Percentiles rank a stretch among this genome's conserved stretches.
These are phyloP conservation scores for Nebria ingens DNA, from an alignment of 1,140 invertebrate species.

Conservation along the genomic window DNA sequence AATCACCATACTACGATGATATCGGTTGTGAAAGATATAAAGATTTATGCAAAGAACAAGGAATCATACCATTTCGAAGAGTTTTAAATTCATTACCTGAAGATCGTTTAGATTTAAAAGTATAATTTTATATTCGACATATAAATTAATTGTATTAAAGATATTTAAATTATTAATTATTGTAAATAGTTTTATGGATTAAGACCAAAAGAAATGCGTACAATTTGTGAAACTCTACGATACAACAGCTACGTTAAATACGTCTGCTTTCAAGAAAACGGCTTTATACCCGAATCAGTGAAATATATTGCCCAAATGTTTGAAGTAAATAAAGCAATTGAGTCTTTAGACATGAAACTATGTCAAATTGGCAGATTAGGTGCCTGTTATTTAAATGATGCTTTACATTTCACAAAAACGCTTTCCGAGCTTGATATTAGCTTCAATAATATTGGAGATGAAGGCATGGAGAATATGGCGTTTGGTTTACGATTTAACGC, in stretches of 20 bases:
- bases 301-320: slow-evolving; percentile 36
- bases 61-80: slow-evolving; percentile 31
- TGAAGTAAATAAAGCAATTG: slow-evolving; percentile 31
- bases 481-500: slow-evolving; percentile 29
- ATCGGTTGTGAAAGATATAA: slow-evolving; percentile 37
- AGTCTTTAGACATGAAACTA: slow-evolving; percentile 34
- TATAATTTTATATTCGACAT: slow-evolving; percentile 13
- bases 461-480: slow-evolving; percentile 29
- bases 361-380: slow-evolving; percentile 35
- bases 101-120: slow-evolving; percentile 33
- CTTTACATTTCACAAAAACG: slow-evolving; percentile 26
- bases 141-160: background rate
- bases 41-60: slow-evolving; percentile 33
- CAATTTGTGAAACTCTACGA: slow-evolving; percentile 33
- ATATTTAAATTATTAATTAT: slow-evolving; percentile 4
- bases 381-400: slow-evolving; percentile 27
- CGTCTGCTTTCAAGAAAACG: slow-evolving; percentile 37
- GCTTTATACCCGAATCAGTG: slow-evolving; percentile 32
- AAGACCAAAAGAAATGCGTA: slow-evolving; percentile 31
- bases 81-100: slow-evolving; percentile 32
- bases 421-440: slow-evolving; percentile 33
- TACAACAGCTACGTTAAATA: slow-evolving; percentile 32
- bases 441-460: slow-evolving; percentile 34
- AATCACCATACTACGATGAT: slow-evolving; percentile 30
- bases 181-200: slow-evolving; percentile 35